phyloP scores from a whole-genome alignment of 2,797 vertebrate species.

The Amazona finschi region DNA sequence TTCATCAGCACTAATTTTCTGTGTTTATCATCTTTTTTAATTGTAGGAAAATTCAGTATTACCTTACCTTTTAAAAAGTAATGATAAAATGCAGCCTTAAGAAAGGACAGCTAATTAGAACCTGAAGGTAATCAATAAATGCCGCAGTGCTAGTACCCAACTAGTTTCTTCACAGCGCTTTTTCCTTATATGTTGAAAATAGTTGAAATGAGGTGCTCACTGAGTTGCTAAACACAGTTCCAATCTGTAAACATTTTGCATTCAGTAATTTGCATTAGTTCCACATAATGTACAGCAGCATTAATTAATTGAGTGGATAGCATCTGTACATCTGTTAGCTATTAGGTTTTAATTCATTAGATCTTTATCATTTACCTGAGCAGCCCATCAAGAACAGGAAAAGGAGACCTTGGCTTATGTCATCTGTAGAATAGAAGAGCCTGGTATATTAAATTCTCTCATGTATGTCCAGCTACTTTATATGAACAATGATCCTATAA shows the following conservation, averaged over 20 bases:
- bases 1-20: constrained; percentile 22
- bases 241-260: constrained; percentile 44
- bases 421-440: not conserved
- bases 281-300: constrained; percentile 48
- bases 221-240: not conserved
- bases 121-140: not conserved
- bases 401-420: constrained; percentile 34
- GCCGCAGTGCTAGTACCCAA: not conserved
- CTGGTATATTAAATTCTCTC: not conserved
- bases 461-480: not conserved
- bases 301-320: constrained; percentile 61
- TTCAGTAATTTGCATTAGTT: constrained; percentile 57
- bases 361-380: constrained; percentile 63
- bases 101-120: not conserved
- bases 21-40: constrained; percentile 20
- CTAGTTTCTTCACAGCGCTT: not conserved
- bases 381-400: not conserved
- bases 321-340: constrained; percentile 40
- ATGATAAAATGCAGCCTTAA: not conserved
- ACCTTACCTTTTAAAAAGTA: not conserved
- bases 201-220: not conserved
- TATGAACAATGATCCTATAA: not conserved
- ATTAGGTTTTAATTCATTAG: constrained; percentile 61
- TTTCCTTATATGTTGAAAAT: not conserved
- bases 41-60: not conserved